These are phyloP conservation scores for Leptopilina syphax DNA, from an alignment of 2,888 invertebrate genomes.

Conservation along the genomic window DNA sequence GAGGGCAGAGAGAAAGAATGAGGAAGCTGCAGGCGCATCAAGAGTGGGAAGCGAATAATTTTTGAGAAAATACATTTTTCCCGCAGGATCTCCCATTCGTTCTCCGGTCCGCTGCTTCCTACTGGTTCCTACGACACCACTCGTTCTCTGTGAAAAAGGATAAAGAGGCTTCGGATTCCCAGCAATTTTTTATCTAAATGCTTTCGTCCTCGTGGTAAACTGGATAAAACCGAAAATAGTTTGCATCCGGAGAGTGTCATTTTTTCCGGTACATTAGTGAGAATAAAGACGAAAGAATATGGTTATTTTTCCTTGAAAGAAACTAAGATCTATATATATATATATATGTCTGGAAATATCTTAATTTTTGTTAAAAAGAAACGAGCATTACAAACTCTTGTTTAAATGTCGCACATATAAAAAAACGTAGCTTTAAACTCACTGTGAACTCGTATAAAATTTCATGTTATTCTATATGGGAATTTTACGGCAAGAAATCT, in stretches of 20 bases:
- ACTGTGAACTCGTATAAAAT: too few species aligned
- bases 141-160: constrained; percentile 53
- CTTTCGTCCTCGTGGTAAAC: constrained; percentile 55
- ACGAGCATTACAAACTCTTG: too few species aligned
- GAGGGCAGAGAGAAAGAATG: constrained; percentile 8
- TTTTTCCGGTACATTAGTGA: constrained; percentile 42
- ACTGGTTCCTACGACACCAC: constrained; percentile 46
- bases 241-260: constrained; percentile 46
- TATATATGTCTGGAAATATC: too few species aligned
- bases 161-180: constrained; percentile 57
- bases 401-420: too few species aligned
- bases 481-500: constrained; percentile 21
- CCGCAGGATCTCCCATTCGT: constrained; percentile 64
- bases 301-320: too few species aligned
- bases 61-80: constrained; percentile 67
- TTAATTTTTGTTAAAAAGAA: too few species aligned
- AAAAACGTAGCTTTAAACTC: too few species aligned
- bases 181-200: constrained; percentile 68
- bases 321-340: neutral
- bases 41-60: constrained; percentile 62
- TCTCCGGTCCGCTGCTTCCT: constrained; percentile 56
- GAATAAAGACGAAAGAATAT: neutral
- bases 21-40: neutral
- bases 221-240: constrained; percentile 56
- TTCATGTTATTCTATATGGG: neutral